Evolutionary conservation across 2,113 vertebrate species (phyloP).

Genomic region (Plestiodon gilberti): DNA sequence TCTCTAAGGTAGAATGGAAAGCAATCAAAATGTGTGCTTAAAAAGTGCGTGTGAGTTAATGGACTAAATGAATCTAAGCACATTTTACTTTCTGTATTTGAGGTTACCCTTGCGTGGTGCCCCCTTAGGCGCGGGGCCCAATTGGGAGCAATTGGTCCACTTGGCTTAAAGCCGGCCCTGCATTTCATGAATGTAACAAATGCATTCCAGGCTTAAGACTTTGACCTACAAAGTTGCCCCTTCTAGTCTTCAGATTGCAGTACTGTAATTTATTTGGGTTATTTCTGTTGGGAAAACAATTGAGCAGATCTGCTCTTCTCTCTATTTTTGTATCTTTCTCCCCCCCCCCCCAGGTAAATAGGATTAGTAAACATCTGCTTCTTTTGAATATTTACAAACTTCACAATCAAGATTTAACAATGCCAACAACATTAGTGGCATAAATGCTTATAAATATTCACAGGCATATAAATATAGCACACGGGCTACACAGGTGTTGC

Average conservation of each 20-base stretch:
- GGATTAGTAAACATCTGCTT: conserved; percentile 69
- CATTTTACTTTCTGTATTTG: too few relatives aligned
- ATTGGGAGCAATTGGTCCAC: too few relatives aligned
- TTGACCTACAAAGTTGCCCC: conserved; percentile 65
- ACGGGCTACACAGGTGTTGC: conserved; percentile 53
- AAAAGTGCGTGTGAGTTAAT: too few relatives aligned
- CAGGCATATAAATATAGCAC: conserved; percentile 59
- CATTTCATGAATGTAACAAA: conserved; percentile 78
- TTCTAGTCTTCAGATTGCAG: conserved; percentile 68
- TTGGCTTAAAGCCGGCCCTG: too few relatives aligned
- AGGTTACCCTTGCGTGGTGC: too few relatives aligned
- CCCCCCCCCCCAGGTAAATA: conserved; percentile 55
- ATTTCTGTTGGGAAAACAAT: conserved; percentile 69
- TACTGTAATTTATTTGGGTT: conserved; percentile 64
- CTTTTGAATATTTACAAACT: conserved; percentile 76
- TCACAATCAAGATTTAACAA: conserved; percentile 53
- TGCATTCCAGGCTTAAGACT: conserved; percentile 61
- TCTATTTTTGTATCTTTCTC: conserved; percentile 64
- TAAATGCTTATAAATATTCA: conserved; percentile 68
- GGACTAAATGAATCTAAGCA: too few relatives aligned
- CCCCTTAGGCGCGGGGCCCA: too few relatives aligned
- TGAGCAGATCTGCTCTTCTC: conserved; percentile 53
- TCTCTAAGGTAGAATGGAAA: too few relatives aligned
- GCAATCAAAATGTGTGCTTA: too few relatives aligned
- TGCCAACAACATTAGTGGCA: conserved; percentile 54